Evolutionary conservation across 2,797 vertebrate species (phyloP), one percentile per base, ranked within the genome.

Genomic region (Synaphobranchus kaupii): DNA sequence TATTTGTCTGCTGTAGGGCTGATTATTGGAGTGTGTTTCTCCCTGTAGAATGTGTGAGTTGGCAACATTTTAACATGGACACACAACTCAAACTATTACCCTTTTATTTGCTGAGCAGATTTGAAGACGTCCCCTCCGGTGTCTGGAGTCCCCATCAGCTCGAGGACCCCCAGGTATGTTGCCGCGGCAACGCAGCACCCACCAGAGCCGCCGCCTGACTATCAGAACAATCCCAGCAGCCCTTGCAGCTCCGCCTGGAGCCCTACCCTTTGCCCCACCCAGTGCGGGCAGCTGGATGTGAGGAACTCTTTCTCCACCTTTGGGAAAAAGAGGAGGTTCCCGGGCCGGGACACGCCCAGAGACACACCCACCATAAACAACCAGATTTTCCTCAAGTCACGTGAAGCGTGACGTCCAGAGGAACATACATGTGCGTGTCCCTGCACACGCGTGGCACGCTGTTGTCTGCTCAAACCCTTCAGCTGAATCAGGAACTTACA

Each of bases 251-350:
- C n/a, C n/a, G n/a, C n/a, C n/a, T n/a, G n/a, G n/a, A n/a, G n/a
- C n/a, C n/a, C n/a, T n/a, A n/a, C n/a, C n/a, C n/a, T n/a, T n/a
- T n/a, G n/a, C 48, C 48, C 48, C 48, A 8, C 3, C 48, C 48
- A 50, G 7, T 50, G n/a, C n/a, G n/a, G 3, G 0, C 92, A 93
- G 13, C 22, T 58, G 13, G 95, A 95, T 85, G 91, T 89, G 88
- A 94, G 94, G 89, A 95, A 93, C 90, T 95, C 93, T 90, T 95
- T 95, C 91, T 95, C 95, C 85, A 95, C 95, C 71, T 95, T 95
- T 88, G 95, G 95, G 93, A 88, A n/a, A n/a, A n/a, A n/a, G n/a
- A 93, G 93, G 90, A 95, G 94, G 90, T 92, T 92, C 89, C 90
- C 93, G 0, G 92, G 92, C 39, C 94, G 93, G 86, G 92, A 91